These are phyloP conservation scores for Eulithis prunata DNA, from an alignment of 2,888 invertebrate species.

Conservation along the genomic window DNA sequence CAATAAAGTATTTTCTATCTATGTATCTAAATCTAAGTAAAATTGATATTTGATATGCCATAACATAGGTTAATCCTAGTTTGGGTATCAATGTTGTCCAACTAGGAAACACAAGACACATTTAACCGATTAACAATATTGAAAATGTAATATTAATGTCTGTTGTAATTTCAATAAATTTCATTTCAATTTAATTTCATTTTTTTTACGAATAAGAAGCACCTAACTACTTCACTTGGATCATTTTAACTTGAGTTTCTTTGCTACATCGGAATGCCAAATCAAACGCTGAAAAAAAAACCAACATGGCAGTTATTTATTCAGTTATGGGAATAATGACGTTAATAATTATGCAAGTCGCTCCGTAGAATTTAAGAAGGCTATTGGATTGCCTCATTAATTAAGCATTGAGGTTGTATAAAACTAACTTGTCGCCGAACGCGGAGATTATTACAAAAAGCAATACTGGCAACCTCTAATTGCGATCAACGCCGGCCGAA, in stretches of 20 bases:
- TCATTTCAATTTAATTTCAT: too few relatives aligned
- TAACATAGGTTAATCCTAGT: too few relatives aligned
- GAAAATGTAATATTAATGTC: too few relatives aligned
- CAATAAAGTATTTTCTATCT: too few relatives aligned
- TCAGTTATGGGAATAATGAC: slow-evolving; percentile 32
- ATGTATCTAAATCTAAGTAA: too few relatives aligned
- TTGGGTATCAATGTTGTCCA: too few relatives aligned
- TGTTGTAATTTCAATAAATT: too few relatives aligned
- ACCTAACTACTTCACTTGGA: too few relatives aligned
- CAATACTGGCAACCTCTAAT: slow-evolving; percentile 75
- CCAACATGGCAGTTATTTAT: slow-evolving; percentile 8
- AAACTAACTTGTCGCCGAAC: slow-evolving; percentile 63
- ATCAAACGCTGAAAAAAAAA: slow-evolving; percentile 8
- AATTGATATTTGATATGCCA: too few relatives aligned
- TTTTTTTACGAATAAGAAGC: too few relatives aligned
- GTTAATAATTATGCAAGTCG: slow-evolving; percentile 40
- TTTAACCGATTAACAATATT: too few relatives aligned
- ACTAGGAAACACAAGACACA: too few relatives aligned
- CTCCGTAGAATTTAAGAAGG: slow-evolving; percentile 47
- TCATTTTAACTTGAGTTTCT: not conserved
- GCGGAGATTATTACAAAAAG: slow-evolving; percentile 73
- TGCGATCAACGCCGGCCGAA: slow-evolving; percentile 80
- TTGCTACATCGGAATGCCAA: not conserved
- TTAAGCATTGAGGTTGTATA: slow-evolving; percentile 59
- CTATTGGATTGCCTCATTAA: slow-evolving; percentile 59